phyloP scores from a whole-genome alignment of 2,888 invertebrate genomes.

The Apotomis betuletana region DNA sequence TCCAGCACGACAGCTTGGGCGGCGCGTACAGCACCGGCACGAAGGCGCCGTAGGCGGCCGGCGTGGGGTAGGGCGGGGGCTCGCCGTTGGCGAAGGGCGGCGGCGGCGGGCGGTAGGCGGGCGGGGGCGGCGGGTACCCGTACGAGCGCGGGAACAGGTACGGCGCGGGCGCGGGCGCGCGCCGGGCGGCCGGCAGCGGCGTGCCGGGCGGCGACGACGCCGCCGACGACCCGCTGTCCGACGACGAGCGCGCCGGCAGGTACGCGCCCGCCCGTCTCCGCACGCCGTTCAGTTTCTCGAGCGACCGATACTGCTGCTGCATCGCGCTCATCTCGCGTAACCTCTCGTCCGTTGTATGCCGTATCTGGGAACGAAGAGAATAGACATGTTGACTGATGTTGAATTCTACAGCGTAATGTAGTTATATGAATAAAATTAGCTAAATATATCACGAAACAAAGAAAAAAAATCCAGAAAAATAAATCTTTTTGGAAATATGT shows the following conservation, averaged over 20 bases:
- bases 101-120: conserved; percentile 72
- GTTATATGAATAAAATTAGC: no score
- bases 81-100: conserved; percentile 79
- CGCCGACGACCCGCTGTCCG: conserved; percentile 75
- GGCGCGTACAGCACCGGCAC: conserved; percentile 83
- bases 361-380: conserved; percentile 72
- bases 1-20: conserved; percentile 92
- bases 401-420: no score
- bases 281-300: conserved; percentile 84
- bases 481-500: no score
- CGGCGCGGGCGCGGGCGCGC: conserved; percentile 55
- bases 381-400: no score
- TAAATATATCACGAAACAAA: no score
- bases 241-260: conserved; percentile 65
- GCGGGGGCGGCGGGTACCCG: conserved; percentile 72
- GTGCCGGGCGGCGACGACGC: conserved; percentile 74
- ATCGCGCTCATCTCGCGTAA: conserved; percentile 83
- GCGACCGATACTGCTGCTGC: conserved; percentile 81
- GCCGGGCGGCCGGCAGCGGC: conserved; percentile 64
- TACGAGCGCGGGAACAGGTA: conserved; percentile 72
- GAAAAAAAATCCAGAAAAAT: no score
- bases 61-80: conserved; percentile 74
- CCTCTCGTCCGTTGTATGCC: conserved; percentile 86
- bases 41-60: conserved; percentile 73
- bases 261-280: conserved; percentile 74